Evolutionary conservation across 2,797 vertebrate species (phyloP), one percentile per base, ranked within the genome.

Genomic region (Sylvia borin): DNA sequence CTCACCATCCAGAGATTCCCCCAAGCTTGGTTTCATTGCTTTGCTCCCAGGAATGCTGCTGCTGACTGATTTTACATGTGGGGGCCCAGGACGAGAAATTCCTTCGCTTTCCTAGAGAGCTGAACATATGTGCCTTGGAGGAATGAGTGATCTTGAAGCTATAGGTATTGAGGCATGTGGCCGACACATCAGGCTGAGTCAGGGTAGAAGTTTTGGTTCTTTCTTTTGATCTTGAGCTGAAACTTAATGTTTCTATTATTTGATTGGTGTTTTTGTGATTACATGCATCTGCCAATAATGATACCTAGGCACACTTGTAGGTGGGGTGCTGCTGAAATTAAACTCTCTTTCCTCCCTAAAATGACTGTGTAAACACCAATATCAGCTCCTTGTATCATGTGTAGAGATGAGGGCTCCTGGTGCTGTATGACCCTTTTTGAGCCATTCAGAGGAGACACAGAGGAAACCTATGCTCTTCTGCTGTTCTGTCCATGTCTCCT

Each of bases 161-260:
- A 4, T 9, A 64, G 79, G 51, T 72, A 68, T 40, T 27, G 66
- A 90, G 51, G 43, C 89, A 93, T 84, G 55, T 92, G 95, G 76
- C 72, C 92, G 78, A 91, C 91, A 92, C 65, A 50, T 91, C 78
- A 43, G 84, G 57, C 73, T 85, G 75, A 82, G 57, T 25, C 24
- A 55, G 62, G 81, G 57, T 85, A 85, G 58, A 94, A 66, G 64
- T 64, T 88, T 91, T 54, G 68, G 31, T 80, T 88, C 50, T 11
- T 61, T 94, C 91, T 82, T 96, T 96, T 96, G 88, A 96, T 97
- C 92, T 74, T 36, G n/a, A 85, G 51, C 61, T 74, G 81, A 91
- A 92, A 85, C 75, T 65, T 93, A 71, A 85, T 95, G 91, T 83
- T 95, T 96, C 85, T 96, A 77, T 82, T 89, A 96, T 94, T 93